These are phyloP conservation scores for Criorhina ranunculi DNA, from an alignment of 2,888 invertebrate genomes.

Conservation along the genomic window DNA sequence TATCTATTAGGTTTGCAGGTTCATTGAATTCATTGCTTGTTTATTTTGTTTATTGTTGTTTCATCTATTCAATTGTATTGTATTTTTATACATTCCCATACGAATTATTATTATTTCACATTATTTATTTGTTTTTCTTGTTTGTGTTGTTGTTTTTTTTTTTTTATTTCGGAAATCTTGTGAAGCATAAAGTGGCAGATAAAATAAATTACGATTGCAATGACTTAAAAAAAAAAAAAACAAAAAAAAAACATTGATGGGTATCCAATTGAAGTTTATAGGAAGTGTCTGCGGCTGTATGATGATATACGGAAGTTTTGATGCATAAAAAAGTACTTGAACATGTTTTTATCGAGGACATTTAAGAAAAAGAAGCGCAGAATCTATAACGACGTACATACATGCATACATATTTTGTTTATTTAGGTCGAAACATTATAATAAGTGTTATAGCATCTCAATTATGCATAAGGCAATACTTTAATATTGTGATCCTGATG, in stretches of 20 bases:
- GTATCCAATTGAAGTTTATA: slow-evolving; percentile 3
- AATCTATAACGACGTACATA: too few relatives aligned
- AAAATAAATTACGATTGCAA: not conserved
- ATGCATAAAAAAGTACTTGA: too few relatives aligned
- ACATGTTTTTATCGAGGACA: too few relatives aligned
- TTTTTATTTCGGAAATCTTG: not conserved
- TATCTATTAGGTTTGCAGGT: slow-evolving; percentile 6
- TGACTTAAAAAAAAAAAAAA: not conserved
- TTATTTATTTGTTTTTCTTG: not conserved
- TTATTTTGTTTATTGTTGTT: not conserved
- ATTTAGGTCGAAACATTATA: too few relatives aligned
- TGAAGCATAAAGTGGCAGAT: slow-evolving; percentile 3
- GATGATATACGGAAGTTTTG: not conserved
- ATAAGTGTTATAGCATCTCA: too few relatives aligned
- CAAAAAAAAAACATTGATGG: not conserved
- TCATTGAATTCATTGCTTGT: slow-evolving; percentile 10
- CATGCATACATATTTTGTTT: too few relatives aligned
- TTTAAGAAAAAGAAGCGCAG: too few relatives aligned
- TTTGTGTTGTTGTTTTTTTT: slow-evolving; percentile 4
- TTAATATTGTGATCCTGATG: too few relatives aligned
- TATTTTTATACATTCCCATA: not conserved
- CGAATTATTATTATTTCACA: not conserved
- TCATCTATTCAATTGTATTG: not conserved
- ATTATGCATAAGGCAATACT: too few relatives aligned
- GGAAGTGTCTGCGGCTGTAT: not conserved